These are phyloP conservation scores for Nycticorax nycticorax DNA, from an alignment of 2,113 vertebrate genomes.

Conservation along the genomic window DNA sequence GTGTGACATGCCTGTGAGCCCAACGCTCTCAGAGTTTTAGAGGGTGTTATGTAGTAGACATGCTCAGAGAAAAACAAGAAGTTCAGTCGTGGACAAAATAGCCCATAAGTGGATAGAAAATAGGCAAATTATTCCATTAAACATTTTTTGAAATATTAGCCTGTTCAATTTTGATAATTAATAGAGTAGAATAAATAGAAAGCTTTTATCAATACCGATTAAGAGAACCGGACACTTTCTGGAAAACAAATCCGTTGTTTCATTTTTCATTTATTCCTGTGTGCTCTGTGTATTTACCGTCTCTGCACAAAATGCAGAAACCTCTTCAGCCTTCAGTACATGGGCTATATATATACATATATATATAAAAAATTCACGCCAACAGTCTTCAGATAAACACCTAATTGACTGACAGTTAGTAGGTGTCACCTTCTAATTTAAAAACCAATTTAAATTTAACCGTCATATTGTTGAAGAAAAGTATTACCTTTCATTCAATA, in stretches of 20 bases:
- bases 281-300: not conserved
- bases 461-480: slow-evolving; percentile 44
- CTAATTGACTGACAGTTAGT: slow-evolving; percentile 68
- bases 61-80: not conserved
- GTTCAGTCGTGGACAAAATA: not conserved
- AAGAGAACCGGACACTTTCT: not conserved
- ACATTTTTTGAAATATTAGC: not conserved
- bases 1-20: accelerated
- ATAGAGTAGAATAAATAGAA: not conserved
- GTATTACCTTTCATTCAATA: slow-evolving; percentile 63
- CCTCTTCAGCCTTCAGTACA: not conserved
- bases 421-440: slow-evolving; percentile 66
- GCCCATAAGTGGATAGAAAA: not conserved
- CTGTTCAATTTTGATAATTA: not conserved
- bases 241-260: not conserved
- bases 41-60: not conserved
- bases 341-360: not conserved
- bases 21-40: not conserved
- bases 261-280: not conserved
- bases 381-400: slow-evolving; percentile 50
- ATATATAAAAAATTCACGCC: not conserved
- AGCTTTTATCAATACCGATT: not conserved
- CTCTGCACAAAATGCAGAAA: not conserved
- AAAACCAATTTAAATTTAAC: slow-evolving; percentile 67
- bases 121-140: not conserved